Percentiles rank a stretch among this genome's conserved stretches.
phyloP scores from a whole-genome alignment of 2,797 vertebrate genomes.

The Sarcophilus harrisii region DNA sequence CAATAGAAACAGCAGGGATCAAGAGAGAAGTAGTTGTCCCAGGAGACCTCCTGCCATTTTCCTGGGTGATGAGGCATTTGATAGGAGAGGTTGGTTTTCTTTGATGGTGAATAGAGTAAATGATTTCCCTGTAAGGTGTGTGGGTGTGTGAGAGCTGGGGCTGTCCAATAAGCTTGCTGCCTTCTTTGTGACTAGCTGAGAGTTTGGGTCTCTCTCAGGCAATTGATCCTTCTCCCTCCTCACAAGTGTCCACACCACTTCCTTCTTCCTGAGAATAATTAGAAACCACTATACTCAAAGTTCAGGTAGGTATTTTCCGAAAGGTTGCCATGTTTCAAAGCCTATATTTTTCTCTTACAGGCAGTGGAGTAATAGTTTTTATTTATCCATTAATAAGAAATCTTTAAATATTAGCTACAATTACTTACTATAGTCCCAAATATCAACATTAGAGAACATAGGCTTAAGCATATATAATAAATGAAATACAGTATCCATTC shows the following conservation, averaged over 20 bases:
- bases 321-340: neutral
- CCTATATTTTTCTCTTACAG: neutral
- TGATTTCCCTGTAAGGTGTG: neutral
- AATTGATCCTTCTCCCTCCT: neutral
- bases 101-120: neutral
- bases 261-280: neutral
- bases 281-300: neutral
- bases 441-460: neutral
- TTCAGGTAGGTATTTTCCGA: neutral
- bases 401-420: neutral
- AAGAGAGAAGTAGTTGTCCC: neutral
- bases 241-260: neutral
- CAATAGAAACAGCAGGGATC: neutral
- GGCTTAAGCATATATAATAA: neutral
- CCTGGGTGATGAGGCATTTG: neutral
- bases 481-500: no score
- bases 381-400: neutral
- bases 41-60: neutral
- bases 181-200: neutral
- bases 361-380: neutral
- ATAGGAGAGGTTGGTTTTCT: neutral
- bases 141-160: neutral
- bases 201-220: neutral
- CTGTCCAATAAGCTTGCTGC: neutral
- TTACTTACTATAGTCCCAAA: neutral